Conservation (phyloP, 2,113 vertebrate genomes). For the Paratilapia polleni region DNA sequence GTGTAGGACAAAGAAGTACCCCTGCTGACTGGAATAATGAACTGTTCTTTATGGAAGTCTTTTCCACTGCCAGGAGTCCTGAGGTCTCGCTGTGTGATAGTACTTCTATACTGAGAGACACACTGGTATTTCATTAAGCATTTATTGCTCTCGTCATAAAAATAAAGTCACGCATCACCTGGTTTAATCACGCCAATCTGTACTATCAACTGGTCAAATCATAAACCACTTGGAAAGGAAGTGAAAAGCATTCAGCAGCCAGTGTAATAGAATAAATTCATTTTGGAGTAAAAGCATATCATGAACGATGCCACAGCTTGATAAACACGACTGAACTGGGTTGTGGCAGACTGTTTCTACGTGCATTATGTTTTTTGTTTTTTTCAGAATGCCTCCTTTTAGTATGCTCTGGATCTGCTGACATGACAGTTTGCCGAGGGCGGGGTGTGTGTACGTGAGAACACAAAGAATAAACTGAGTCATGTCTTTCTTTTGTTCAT, state of each 20-base stretch:
- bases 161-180: background rate
- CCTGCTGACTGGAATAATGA: conserved; percentile 7
- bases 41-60: background rate
- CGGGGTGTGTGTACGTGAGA: background rate
- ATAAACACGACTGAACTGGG: background rate
- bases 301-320: background rate
- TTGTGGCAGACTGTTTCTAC: background rate
- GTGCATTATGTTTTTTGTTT: background rate
- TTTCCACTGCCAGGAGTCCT: background rate
- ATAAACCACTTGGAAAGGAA: no score
- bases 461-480: background rate
- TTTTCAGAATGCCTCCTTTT: background rate
- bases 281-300: conserved; percentile 1
- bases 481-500: background rate
- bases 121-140: background rate
- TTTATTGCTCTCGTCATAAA: background rate
- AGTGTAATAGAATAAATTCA: background rate
- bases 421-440: conserved; percentile 32
- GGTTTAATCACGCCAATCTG: conserved; percentile 2
- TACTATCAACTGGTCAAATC: background rate
- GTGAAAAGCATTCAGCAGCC: no score
- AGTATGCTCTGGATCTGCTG: background rate
- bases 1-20: background rate
- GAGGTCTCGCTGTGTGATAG: background rate
- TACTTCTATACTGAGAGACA: background rate